phyloP scores from a whole-genome alignment of 2,113 vertebrate genomes.

The Todiramphus saurophagus region DNA sequence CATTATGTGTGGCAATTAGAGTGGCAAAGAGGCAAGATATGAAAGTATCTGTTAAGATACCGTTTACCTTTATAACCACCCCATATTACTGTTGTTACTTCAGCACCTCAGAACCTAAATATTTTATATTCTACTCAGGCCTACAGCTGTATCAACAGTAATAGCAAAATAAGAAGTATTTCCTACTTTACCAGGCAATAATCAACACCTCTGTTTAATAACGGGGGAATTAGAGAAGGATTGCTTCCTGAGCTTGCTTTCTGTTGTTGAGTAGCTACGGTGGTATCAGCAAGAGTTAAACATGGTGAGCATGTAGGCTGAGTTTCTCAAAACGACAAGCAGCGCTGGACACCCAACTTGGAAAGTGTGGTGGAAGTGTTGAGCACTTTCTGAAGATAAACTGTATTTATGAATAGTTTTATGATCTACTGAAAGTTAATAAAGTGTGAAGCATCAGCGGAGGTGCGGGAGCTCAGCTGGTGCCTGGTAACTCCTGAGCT shows the following conservation, averaged over 20 bases:
- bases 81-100: not conserved
- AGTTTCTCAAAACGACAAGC: not conserved
- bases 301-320: fast-evolving
- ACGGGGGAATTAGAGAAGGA: not conserved
- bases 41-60: not conserved
- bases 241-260: not conserved
- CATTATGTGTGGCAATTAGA: not conserved
- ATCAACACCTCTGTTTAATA: not conserved
- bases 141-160: not conserved
- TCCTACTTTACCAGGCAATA: not conserved
- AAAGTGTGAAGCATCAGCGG: not conserved
- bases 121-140: not conserved
- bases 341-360: not conserved
- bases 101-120: fast-evolving
- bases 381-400: not conserved
- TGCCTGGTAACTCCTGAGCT: not conserved
- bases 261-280: not conserved
- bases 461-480: not conserved
- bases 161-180: not conserved
- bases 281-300: not conserved
- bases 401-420: not conserved
- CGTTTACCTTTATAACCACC: not conserved
- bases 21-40: not conserved
- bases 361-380: not conserved
- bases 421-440: not conserved